Base-by-base conservation (phyloP, 2,888 invertebrate species). In the Aphidius colemani region DNA sequence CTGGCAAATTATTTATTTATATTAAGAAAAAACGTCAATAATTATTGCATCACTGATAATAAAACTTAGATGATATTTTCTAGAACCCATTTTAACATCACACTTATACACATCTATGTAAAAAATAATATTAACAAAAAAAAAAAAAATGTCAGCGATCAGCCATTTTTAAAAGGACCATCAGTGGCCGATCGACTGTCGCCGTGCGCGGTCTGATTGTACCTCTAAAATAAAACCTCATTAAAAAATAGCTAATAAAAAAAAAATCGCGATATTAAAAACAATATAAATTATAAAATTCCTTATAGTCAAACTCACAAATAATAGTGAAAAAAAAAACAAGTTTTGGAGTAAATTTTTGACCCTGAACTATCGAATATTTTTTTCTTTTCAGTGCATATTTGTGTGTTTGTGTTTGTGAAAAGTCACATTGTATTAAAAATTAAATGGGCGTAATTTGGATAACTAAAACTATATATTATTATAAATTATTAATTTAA, bases 121-220 rank as follows among this genome's bases (percentile, higher is more conserved):
- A 30, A 5, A 30, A 5, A 30, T 30, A 2, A 30, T 30, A 30
- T 30, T 18, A 18, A 18, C n/a, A n/a, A n/a, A n/a, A n/a, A n/a
- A 30, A 30, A 30, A 30, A 30, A 30, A 30, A 3, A 30, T 30
- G 13, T 18, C 56, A 18, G 7, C 46, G 40, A 30, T 57, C 53
- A 66, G 65, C 70, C 70, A 70, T 70, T 70, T 70, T 70, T 70
- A 70, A 70, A 70, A 66, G 66, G 64, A 64, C 59, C 45, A 46
- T 46, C 67, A 68, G 68, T 68, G 63, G 61, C 65, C 64, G 64
- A 69, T 67, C 60, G 63, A 66, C 67, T 57, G 65, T 66, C 63
- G 65, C 57, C 53, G 58, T 61, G 62, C 49, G 55, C 62, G 62
- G 61, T 53, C 49, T 57, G n/a, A 53, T 43, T 13, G 10, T 51